phyloP scores from a whole-genome alignment of 2,797 vertebrate species.

The Chelonia mydas region DNA sequence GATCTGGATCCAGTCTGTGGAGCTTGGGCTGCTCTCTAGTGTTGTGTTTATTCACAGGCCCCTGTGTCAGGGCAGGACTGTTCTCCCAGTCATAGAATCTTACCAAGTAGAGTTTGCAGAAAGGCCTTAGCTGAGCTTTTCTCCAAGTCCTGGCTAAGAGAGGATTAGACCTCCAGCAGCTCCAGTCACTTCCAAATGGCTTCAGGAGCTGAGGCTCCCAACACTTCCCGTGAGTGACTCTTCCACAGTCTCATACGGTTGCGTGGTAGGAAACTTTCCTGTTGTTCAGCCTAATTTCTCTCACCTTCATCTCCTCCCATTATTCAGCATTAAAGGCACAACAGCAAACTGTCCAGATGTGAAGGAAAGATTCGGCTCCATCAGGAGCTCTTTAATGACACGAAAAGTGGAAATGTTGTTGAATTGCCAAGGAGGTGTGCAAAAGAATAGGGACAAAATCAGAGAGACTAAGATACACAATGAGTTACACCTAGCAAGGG shows the following conservation, averaged over 20 bases:
- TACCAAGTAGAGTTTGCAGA: neutral
- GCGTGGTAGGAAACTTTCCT: neutral
- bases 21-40: neutral
- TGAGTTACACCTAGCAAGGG: neutral
- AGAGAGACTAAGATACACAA: neutral
- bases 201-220: neutral
- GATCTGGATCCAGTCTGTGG: neutral
- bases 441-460: neutral
- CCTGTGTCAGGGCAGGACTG: neutral
- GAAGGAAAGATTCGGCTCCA: neutral
- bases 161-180: neutral
- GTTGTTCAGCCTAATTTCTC: neutral
- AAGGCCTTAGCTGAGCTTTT: neutral
- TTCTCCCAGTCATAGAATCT: neutral
- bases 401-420: neutral
- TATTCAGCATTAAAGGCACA: neutral
- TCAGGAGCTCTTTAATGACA: neutral
- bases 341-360: neutral
- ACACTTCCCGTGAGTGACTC: neutral
- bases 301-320: neutral
- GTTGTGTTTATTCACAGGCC: neutral
- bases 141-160: neutral
- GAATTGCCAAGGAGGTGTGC: neutral
- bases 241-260: neutral
- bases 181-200: neutral